phyloP scores from a whole-genome alignment of 1,140 invertebrate species.

The Cyrtorhinus lividipennis region DNA sequence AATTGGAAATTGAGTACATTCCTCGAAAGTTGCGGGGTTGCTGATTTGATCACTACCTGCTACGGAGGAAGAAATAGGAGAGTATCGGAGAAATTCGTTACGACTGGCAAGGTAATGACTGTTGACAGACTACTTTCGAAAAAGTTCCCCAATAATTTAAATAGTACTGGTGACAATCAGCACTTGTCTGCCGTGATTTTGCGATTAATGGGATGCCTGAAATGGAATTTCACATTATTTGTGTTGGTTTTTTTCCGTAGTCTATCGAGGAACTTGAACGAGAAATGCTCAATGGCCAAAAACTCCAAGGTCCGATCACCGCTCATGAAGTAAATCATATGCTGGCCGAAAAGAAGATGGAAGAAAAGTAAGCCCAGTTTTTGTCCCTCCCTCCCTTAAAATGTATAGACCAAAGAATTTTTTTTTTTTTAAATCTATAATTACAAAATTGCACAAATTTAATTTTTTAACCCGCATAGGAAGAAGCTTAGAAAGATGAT shows the following conservation, averaged over 20 bases:
- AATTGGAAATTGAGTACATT: constrained; percentile 80
- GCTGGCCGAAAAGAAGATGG: constrained; percentile 71
- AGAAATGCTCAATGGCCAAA: constrained; percentile 96
- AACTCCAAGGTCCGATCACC: constrained; percentile 92
- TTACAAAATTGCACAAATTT: too few species aligned
- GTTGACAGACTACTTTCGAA: too few species aligned
- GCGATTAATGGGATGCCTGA: too few species aligned
- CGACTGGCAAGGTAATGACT: constrained; percentile 68
- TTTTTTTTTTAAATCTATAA: too few species aligned
- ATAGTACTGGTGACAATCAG: too few species aligned
- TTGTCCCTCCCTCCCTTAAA: not conserved
- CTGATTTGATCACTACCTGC: constrained; percentile 97
- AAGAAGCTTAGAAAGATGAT: too few species aligned
- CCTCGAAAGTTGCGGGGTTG: constrained; percentile 97
- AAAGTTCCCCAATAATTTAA: too few species aligned
- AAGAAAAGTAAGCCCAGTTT: constrained; percentile 58
- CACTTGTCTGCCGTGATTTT: too few species aligned
- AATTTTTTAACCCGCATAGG: too few species aligned
- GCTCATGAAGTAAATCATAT: constrained; percentile 92
- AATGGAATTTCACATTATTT: too few species aligned
- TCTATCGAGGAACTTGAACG: constrained; percentile 78
- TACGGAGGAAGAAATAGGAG: constrained; percentile 92
- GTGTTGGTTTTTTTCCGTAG: constrained; percentile 30
- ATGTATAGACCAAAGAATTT: not conserved
- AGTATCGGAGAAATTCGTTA: constrained; percentile 91